These are phyloP conservation scores for Sympetrum striolatum DNA, from an alignment of 2,888 invertebrate genomes.

Conservation along the genomic window DNA sequence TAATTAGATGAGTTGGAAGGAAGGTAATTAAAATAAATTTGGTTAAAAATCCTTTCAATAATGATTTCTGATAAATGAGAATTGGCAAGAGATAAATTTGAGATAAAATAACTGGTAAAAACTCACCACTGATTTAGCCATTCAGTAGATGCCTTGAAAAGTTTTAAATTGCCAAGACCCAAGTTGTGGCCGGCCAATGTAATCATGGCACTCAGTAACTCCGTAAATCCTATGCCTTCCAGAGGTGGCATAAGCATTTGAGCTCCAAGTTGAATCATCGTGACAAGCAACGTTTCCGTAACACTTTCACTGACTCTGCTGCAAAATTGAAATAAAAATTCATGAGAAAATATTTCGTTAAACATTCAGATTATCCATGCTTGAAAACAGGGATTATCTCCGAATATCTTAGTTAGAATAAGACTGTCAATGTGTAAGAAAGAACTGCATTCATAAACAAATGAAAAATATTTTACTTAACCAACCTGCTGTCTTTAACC, in stretches of 20 bases:
- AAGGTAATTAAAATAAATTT: too few species aligned
- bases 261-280: constrained; percentile 76
- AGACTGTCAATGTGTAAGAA: too few species aligned
- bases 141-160: constrained; percentile 80
- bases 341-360: too few species aligned
- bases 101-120: background rate
- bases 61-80: too few species aligned
- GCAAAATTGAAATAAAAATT: constrained; percentile 36
- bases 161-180: constrained; percentile 77
- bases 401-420: too few species aligned
- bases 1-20: too few species aligned
- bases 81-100: too few species aligned
- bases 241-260: constrained; percentile 69
- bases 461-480: background rate
- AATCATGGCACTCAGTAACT: constrained; percentile 79
- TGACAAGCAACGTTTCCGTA: constrained; percentile 71
- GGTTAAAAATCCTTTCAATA: too few species aligned
- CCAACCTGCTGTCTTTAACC: constrained; percentile 68
- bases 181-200: constrained; percentile 85
- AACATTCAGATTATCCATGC: too few species aligned
- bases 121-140: constrained; percentile 70
- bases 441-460: too few species aligned
- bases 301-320: constrained; percentile 68
- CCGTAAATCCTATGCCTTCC: constrained; percentile 78
- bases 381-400: too few species aligned